Base-by-base conservation (phyloP, 2,797 vertebrate species). In the Protosalanx chinensis region DNA sequence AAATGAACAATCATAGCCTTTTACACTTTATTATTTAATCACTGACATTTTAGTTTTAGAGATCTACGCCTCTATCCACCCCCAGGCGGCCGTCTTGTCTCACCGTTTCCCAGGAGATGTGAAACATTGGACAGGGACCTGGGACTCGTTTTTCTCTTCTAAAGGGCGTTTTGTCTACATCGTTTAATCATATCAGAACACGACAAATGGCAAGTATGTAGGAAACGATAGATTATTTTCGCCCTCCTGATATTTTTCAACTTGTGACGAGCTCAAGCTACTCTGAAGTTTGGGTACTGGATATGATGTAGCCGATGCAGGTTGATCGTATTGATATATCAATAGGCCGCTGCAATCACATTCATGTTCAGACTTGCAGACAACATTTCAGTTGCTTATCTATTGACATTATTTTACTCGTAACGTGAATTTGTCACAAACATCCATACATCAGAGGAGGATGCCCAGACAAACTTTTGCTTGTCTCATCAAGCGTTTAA, bases 91-190 rank as follows among this genome's bases (percentile, higher is more conserved):
- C n/a, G 20, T 5, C 10, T 18, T 62, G 23, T 41, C 18, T 37
- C 5, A 56, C 57, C 20, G 69, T 75, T 51, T 49, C 68, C 73
- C 49, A 71, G 74, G 74, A 62, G 74, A 75, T 53, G 4, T 33
- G 41, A 70, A 75, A 71, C 74, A 71, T 30, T 61, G 29, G 51
- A 5, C 18, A 66, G n/a, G 35, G 6, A n/a, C 13, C 27, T 16
- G 2, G 3, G 18, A 7, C 5, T 51, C 18, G 10, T 37, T 35
- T 15, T 60, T 23, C 7, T 32, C 65, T 18, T 20, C 27, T 10
- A 18, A 51, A 10, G 20, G 10, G 41, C 2, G 23, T 20, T 37
- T 15, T 30, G 13, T 33, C 30, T 6, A 18, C 27, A 33, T 29
- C 29, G 37, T 41, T 41, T 10, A 46, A 46, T 12, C 41, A 13